phyloP scores from a whole-genome alignment of 2,113 vertebrate genomes.

The Cromileptes altivelis region DNA sequence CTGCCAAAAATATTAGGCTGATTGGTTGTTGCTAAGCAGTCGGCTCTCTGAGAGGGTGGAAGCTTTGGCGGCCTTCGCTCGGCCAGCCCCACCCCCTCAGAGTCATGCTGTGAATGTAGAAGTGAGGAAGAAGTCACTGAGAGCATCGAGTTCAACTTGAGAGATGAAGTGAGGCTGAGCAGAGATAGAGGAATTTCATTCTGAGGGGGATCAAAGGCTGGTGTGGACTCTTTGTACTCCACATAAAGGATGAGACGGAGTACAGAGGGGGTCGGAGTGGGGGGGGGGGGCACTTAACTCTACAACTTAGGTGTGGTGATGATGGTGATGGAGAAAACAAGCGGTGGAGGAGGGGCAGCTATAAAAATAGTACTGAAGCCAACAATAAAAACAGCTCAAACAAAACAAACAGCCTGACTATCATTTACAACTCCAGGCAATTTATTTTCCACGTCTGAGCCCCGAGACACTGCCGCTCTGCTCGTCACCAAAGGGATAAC shows the following conservation, averaged over 20 bases:
- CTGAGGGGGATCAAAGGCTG: constrained; percentile 70
- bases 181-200: constrained; percentile 60
- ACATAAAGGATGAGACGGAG: constrained; percentile 61
- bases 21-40: constrained; percentile 88
- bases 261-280: neutral
- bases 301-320: constrained; percentile 49
- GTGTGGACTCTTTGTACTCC: constrained; percentile 65
- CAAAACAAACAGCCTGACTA: constrained; percentile 58
- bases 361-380: constrained; percentile 32
- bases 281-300: constrained; percentile 32
- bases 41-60: constrained; percentile 73
- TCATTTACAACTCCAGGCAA: constrained; percentile 55
- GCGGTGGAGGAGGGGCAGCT: constrained; percentile 2
- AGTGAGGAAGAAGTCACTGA: constrained; percentile 61
- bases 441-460: constrained; percentile 72
- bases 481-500: constrained; percentile 70
- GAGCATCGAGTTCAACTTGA: constrained; percentile 73
- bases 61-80: constrained; percentile 47
- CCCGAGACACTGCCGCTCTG: constrained; percentile 52
- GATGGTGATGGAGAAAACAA: constrained; percentile 34
- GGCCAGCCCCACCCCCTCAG: constrained; percentile 38
- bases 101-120: constrained; percentile 65
- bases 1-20: constrained; percentile 81
- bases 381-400: constrained; percentile 44
- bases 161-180: constrained; percentile 35